Conservation (phyloP, 1,140 invertebrate species). For the Dolichoris vasculosae region DNA sequence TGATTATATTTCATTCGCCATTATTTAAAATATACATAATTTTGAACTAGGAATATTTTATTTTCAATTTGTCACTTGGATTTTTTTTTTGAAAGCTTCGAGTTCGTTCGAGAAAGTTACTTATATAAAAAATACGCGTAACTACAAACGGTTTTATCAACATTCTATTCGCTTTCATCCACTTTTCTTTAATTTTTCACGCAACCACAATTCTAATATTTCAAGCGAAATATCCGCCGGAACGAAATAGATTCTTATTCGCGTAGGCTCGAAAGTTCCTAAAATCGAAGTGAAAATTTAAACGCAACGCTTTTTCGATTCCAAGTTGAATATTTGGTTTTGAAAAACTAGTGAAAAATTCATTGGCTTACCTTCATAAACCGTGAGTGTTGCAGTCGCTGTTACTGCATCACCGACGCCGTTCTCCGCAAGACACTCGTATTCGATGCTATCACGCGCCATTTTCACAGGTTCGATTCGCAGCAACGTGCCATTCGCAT, state of each 20-base stretch:
- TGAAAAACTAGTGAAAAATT: conserved; percentile 5
- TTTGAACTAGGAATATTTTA: too few relatives aligned
- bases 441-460: conserved; percentile 89
- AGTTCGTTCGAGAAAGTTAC: too few relatives aligned
- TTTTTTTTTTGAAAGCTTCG: too few relatives aligned
- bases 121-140: too few relatives aligned
- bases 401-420: conserved; percentile 94
- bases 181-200: neutral
- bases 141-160: too few relatives aligned
- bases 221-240: neutral
- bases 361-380: conserved; percentile 87
- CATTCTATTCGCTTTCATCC: too few relatives aligned
- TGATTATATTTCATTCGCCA: too few relatives aligned
- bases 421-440: conserved; percentile 98
- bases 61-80: too few relatives aligned
- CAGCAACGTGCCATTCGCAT: conserved; percentile 85
- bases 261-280: neutral
- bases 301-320: neutral
- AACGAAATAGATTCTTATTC: neutral
- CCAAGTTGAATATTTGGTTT: neutral
- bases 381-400: conserved; percentile 88
- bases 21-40: too few relatives aligned
- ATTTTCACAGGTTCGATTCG: conserved; percentile 93
- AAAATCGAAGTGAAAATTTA: neutral
- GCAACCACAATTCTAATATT: neutral